Percentiles rank a stretch among this genome's conserved stretches.
These are phyloP conservation scores for Anthophora plumipes DNA, from an alignment of 2,888 invertebrate genomes.

Conservation along the genomic window DNA sequence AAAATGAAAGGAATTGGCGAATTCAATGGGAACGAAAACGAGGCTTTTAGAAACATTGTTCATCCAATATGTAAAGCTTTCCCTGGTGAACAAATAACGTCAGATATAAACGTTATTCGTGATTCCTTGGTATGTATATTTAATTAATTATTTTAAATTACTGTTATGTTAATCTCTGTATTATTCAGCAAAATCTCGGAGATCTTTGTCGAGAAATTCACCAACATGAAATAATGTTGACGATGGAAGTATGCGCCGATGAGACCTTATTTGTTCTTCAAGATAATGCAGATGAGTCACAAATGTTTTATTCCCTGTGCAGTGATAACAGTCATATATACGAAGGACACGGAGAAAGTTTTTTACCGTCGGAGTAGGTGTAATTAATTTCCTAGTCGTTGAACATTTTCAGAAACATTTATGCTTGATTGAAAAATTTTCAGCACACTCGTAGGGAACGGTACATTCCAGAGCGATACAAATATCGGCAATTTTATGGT, in stretches of 20 bases:
- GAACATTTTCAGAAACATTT: not conserved
- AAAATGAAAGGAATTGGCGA: conserved; percentile 79
- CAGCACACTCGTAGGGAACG: conserved; percentile 45
- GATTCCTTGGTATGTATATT: conserved; percentile 77
- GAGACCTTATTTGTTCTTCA: conserved; percentile 81
- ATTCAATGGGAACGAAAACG: conserved; percentile 74
- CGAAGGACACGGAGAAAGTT: conserved; percentile 78
- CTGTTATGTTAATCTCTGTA: not conserved
- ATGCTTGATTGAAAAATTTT: not conserved
- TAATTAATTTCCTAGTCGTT: not conserved
- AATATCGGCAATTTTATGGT: conserved; percentile 69
- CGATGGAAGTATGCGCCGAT: conserved; percentile 79
- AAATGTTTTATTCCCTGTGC: conserved; percentile 81
- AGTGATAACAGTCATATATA: conserved; percentile 78
- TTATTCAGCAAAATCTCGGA: conserved; percentile 77
- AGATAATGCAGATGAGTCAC: conserved; percentile 81
- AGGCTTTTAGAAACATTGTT: conserved; percentile 78
- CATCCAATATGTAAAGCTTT: conserved; percentile 80
- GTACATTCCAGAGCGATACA: conserved; percentile 8
- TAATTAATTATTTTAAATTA: not conserved
- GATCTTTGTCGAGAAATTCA: conserved; percentile 80
- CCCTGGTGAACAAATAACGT: conserved; percentile 77
- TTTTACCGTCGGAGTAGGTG: conserved; percentile 75
- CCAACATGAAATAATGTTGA: conserved; percentile 81
- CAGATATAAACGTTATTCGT: conserved; percentile 77